Percentiles rank a stretch among this genome's conserved stretches.
Evolutionary conservation across 1,140 invertebrate genomes (phyloP).

Genomic region (Drosophila sulfurigaster): DNA sequence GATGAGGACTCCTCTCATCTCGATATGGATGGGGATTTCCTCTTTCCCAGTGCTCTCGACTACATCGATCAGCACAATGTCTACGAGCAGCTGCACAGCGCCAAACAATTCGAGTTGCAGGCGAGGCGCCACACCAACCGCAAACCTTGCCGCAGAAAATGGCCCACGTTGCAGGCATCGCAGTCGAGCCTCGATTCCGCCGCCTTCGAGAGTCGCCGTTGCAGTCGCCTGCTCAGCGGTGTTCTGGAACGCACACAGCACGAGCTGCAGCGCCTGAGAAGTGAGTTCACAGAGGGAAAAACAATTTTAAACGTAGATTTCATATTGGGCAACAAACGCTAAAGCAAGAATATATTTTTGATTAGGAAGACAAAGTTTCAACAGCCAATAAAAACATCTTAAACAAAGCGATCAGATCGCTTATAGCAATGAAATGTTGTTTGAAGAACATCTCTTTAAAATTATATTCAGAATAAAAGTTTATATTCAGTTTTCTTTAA

Average conservation of each 20-base stretch:
- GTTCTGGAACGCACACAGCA: conserved; percentile 86
- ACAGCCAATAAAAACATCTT: too few relatives aligned
- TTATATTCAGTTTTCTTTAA: too few relatives aligned
- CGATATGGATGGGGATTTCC: conserved; percentile 65
- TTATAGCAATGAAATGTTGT: too few relatives aligned
- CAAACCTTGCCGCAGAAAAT: conserved; percentile 80
- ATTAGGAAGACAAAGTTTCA: too few relatives aligned
- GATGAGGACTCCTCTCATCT: conserved; percentile 42
- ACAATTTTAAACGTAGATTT: too few relatives aligned
- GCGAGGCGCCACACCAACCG: conserved; percentile 62
- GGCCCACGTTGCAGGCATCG: conserved; percentile 45
- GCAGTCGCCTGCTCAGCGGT: conserved; percentile 85
- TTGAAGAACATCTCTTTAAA: too few relatives aligned
- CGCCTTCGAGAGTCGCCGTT: conserved; percentile 53
- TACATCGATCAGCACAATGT: conserved; percentile 64
- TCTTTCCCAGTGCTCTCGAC: conserved; percentile 70
- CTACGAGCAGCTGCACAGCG: conserved; percentile 57
- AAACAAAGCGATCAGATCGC: too few relatives aligned
- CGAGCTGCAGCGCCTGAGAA: conserved; percentile 87
- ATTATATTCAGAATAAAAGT: too few relatives aligned
- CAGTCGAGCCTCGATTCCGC: conserved; percentile 24
- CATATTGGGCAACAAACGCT: too few relatives aligned
- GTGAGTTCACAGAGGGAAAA: conserved; percentile 79
- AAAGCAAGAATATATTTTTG: too few relatives aligned
- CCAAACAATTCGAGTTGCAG: conserved; percentile 70